These are phyloP conservation scores for Xenopus tropicalis DNA, from an alignment of 2,113 vertebrate genomes.

Conservation along the genomic window DNA sequence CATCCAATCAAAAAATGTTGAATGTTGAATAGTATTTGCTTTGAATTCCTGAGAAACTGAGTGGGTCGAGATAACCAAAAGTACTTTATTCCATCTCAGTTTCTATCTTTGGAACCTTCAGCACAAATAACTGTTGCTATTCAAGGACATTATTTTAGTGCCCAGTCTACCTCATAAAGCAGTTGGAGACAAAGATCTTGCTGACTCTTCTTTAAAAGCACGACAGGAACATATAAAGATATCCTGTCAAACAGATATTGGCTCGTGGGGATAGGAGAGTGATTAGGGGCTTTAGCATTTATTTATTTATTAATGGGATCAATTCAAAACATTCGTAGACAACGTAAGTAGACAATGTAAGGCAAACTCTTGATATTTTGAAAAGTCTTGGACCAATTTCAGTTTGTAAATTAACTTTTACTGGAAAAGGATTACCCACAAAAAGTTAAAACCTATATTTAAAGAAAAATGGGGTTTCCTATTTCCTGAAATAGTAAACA, in stretches of 20 bases:
- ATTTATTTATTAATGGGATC: slow-evolving; percentile 19
- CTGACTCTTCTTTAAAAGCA: slow-evolving; percentile 16
- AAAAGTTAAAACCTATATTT: no score
- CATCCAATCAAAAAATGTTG: no score
- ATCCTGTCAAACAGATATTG: slow-evolving; percentile 23
- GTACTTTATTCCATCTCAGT: no score
- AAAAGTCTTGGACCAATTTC: not conserved
- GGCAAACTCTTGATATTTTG: not conserved
- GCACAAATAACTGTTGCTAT: no score
- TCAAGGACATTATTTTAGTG: slow-evolving; percentile 1
- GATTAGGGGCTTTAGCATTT: not conserved
- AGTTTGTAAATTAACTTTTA: not conserved
- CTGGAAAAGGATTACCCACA: no score
- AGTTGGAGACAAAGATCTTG: slow-evolving; percentile 23
- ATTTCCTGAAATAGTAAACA: no score
- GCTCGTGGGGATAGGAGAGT: slow-evolving; percentile 8
- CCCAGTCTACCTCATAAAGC: not conserved
- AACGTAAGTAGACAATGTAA: not conserved
- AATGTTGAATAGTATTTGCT: no score
- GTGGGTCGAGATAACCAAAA: no score
- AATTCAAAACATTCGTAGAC: not conserved
- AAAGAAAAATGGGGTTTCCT: no score
- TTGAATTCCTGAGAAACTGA: no score
- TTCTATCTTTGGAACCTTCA: no score
- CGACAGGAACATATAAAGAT: not conserved